Evolutionary conservation across 92 coral and sea anemone genomes (phyloP).

Genomic region (Porites cylindrica): DNA sequence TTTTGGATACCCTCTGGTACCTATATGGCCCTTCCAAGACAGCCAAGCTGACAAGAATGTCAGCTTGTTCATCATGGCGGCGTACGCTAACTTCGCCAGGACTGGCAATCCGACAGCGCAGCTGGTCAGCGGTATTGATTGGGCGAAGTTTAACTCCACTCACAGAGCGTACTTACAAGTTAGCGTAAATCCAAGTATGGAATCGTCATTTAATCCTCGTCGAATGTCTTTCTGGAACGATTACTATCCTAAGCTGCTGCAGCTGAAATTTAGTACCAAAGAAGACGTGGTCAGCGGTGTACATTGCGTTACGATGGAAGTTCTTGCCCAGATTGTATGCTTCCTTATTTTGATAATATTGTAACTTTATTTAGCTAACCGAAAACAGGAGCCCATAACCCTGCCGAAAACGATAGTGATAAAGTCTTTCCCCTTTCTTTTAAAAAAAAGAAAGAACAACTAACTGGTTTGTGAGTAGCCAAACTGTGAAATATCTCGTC

Average conservation of each 20-base stretch:
- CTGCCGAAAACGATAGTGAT: neutral
- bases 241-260: conserved; percentile 65
- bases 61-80: conserved; percentile 27
- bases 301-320: neutral
- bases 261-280: conserved; percentile 18
- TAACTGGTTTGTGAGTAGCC: too few species aligned
- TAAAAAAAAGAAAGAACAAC: too few species aligned
- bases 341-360: neutral
- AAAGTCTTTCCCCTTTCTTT: too few species aligned
- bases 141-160: conserved; percentile 25
- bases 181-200: conserved; percentile 61
- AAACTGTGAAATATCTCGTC: too few species aligned
- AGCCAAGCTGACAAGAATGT: conserved; percentile 15
- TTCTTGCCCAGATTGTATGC: too few species aligned
- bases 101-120: conserved; percentile 27
- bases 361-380: neutral
- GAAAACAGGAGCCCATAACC: too few species aligned
- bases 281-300: neutral
- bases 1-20: neutral
- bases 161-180: neutral
- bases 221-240: conserved; percentile 70
- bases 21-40: neutral
- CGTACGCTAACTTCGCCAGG: conserved; percentile 50
- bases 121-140: conserved; percentile 41
- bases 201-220: conserved; percentile 15